These are phyloP conservation scores for Drosophila triauraria DNA, from an alignment of 1,140 invertebrate genomes.

Conservation along the genomic window DNA sequence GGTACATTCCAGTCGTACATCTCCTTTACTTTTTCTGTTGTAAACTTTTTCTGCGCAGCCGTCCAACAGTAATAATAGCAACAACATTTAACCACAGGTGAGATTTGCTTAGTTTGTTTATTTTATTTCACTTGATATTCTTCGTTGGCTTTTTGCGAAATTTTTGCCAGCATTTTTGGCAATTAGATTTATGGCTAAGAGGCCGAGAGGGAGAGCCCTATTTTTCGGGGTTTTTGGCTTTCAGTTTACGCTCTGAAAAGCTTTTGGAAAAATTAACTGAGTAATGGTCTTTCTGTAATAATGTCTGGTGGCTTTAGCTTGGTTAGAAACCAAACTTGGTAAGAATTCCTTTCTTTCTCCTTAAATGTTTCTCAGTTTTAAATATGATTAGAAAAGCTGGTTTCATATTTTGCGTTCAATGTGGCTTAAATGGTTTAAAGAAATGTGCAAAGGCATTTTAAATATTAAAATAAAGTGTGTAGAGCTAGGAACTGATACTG, in stretches of 20 bases:
- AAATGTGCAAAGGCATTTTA: too few species aligned
- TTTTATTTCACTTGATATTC: constrained; percentile 30
- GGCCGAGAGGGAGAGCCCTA: not conserved
- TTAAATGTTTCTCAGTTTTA: not conserved
- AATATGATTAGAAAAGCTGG: not conserved
- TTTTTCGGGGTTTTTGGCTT: not conserved
- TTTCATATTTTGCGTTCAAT: not conserved
- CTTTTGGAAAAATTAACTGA: constrained; percentile 2
- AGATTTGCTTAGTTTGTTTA: constrained; percentile 35
- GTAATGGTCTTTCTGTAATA: constrained; percentile 3
- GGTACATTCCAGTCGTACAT: not conserved
- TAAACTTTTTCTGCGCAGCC: not conserved
- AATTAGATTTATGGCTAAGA: constrained; percentile 33
- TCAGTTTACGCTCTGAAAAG: constrained; percentile 12
- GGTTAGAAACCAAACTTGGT: not conserved
- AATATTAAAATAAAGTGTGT: too few species aligned
- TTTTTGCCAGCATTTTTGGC: constrained; percentile 13
- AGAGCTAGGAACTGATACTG: too few species aligned
- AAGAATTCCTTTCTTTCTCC: not conserved
- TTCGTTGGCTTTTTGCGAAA: constrained; percentile 1
- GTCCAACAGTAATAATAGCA: not conserved
- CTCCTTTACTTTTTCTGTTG: not conserved
- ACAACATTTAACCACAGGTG: constrained; percentile 25
- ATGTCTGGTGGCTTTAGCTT: not conserved
- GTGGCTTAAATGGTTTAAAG: too few species aligned